Evolutionary conservation across 2,113 vertebrate genomes (phyloP).

Genomic region (Pedetes capensis): DNA sequence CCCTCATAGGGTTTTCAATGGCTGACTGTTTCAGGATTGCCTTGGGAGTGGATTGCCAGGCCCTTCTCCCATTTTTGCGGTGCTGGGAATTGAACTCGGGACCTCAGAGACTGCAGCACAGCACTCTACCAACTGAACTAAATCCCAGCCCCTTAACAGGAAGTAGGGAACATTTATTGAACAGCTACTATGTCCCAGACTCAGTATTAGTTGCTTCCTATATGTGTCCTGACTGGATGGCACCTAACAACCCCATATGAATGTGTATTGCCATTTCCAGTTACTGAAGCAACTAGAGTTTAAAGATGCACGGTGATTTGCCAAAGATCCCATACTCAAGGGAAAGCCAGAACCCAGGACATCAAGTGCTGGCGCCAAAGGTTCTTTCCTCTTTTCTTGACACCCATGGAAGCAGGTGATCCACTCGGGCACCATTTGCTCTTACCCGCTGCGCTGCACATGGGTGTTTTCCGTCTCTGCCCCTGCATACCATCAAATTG

Average conservation of each 20-base stretch:
- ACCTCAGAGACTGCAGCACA: too few species aligned
- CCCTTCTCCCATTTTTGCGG: too few species aligned
- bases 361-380: not conserved
- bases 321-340: not conserved
- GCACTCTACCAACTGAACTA: too few species aligned
- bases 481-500: not conserved
- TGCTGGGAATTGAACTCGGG: too few species aligned
- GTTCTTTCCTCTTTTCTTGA: fast-evolving
- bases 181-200: not conserved
- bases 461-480: fast-evolving
- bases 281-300: not conserved
- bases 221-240: too few species aligned
- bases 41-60: too few species aligned
- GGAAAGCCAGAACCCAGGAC: not conserved
- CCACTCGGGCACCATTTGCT: fast-evolving
- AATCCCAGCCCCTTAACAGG: too few species aligned
- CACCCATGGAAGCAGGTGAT: fast-evolving
- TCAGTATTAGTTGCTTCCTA: not conserved
- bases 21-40: too few species aligned
- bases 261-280: not conserved
- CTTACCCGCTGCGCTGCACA: not conserved
- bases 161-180: not conserved
- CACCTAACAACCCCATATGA: too few species aligned
- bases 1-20: too few species aligned
- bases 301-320: not conserved